Base-by-base conservation (phyloP, 1,140 invertebrate genomes). In the Asobara japonica region DNA sequence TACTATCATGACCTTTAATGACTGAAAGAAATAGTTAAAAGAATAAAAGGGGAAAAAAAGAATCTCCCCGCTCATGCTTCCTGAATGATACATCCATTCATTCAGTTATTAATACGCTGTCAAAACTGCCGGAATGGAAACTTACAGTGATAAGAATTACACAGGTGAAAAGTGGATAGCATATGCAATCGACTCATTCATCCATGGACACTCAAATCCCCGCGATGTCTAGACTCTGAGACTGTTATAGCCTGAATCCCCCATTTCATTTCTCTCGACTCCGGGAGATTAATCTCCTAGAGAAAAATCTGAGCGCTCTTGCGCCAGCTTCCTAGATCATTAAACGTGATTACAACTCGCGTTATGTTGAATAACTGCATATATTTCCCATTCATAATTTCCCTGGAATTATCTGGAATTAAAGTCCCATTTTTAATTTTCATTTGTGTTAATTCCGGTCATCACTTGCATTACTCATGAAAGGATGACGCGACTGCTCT, bases 261-360 rank as follows among this genome's bases (percentile, higher is more conserved):
- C n/a, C n/a, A n/a, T n/a, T n/a, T n/a, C n/a, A n/a, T n/a, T n/a
- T n/a, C n/a, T n/a, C n/a, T n/a, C n/a, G n/a, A 38, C 10, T 38
- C 36, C 36, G 8, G n/a, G 36, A 16, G 41, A 45, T 45, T 45
- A 45, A 45, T 45, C 41, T n/a, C n/a, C n/a, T 16, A 7, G 13
- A 45, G 41, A 56, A 56, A 56, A 56, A 56, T 78, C 67, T 76
- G 18, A 16, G 33, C 68, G 25, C 31, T 31, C 62, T 36, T 70
- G 66, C 65, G 64, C 16, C 51, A 72, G 76, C 77, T 79, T 79
- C 74, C 78, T 78, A 71, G 61, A 56, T 72, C 74, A 79, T 79
- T 80, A 78, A 79, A 74, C 77, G 75, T 78, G 73, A 80, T 79
- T 79, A 78, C 73, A 45, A 48, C 70, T 66, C 27, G 69, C 30